Base-by-base conservation (phyloP, 2,888 invertebrate species). In the Apamea monoglypha region DNA sequence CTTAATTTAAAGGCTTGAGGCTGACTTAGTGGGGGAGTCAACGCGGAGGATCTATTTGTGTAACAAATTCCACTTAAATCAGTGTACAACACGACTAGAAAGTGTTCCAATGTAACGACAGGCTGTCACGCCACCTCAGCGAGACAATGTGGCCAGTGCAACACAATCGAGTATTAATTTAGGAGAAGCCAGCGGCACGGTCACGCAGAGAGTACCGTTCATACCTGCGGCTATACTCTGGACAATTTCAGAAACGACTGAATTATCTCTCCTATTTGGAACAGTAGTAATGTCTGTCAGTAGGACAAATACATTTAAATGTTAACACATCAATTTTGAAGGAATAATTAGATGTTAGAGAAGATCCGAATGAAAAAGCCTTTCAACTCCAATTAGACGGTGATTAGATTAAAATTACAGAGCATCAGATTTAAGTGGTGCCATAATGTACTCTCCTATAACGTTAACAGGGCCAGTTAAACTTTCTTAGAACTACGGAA, bases 121-220 rank as follows among this genome's bases (percentile, higher is more conserved):
- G 92, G 85, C 90, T 92, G 94, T 94, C 94, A 95, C 95, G 94
- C 92, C 91, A 93, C 87, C 89, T 89, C 90, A 89, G 78, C 88
- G 87, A 93, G 92, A 93, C 93, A 94, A 93, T 94, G 92, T 92
- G 92, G 91, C 91, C 92, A 91, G 92, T 91, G 91, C 91, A 92
- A 92, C 91, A 94, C 93, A 94, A 94, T 95, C 91, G 92, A 91
- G 93, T 94, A 95, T 95, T 95, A 94, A 95, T 95, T 95, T 94
- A 93, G 94, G 90, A 91, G 92, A 90, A 90, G 94, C 95, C 94
- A 84, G 91, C 87, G 95, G 95, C 94, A 86, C 92, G 92, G 94
- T 96, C 96, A 95, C 96, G 96, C 93, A 92, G 91, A 89, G 87
- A 85, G 91, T 94, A 94, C 94, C 95, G 95, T 95, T 94, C 91